Base-by-base conservation (phyloP, 2,113 vertebrate species). In the Myrmecophaga tridactyla region DNA sequence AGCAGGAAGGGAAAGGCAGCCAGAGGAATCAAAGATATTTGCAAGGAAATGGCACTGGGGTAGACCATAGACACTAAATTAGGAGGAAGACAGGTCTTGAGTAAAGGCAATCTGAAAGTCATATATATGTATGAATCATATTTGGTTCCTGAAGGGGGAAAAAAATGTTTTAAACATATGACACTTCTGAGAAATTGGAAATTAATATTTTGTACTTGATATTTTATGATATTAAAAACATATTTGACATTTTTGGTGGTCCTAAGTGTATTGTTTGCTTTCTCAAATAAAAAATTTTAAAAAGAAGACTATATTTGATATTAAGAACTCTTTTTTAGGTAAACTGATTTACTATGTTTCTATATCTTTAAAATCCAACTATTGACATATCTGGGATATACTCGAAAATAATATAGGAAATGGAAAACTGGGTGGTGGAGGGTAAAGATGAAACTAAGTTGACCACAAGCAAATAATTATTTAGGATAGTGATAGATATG, bases 391-490 rank as follows among this genome's bases (percentile, higher is more conserved):
- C 34, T 87, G 18, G 41, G 10, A 65, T 77, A 77, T 29, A 94
- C 29, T 53, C 81, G 41, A 92, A 86, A 95, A 81, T 77, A 88
- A 87, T 69, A 58, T 7, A 94, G 39, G 11, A 60, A 27, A 15
- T 84, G 41, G 72, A 75, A 11, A 96, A 94, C 12, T 36, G 0
- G 46, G 4, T 43, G 6, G 20, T 9, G n/a, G 23, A 15, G 9
- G n/a, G 23, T 69, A 94, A 92, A 95, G 80, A 94, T n/a, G 11
- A 95, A 94, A 94, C 21, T 90, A 94, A 29, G 86, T 0, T 89
- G n/a, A 63, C 34, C 23, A 80, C 56, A 34, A 67, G 6, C 9
- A 60, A 23, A 53, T 83, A 84, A 92, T 3, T 92, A 17, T 75
- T 94, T 89, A 89, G 14, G 21, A 36, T 51, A 36, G 21, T 75